Base-by-base conservation (phyloP, 23 tunicate genomes). In the Diplosoma virens region DNA sequence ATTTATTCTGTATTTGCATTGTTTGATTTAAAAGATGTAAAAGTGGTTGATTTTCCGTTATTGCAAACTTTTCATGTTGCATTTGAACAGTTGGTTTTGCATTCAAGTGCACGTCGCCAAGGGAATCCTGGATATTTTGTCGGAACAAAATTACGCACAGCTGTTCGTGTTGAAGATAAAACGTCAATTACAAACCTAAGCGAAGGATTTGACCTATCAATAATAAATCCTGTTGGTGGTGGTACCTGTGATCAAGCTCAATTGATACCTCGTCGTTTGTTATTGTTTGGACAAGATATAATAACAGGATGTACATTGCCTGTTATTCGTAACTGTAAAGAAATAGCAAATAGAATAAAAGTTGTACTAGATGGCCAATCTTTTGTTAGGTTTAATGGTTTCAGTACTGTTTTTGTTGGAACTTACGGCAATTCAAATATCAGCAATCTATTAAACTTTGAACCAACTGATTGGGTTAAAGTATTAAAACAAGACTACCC, bases 81-180 rank as follows among this genome's bases (percentile, higher is more conserved):
- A 0, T 77, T 46, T 30, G 16, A 29, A 1, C 41, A 5, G 6
- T 23, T 11, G 24, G 7, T 25, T 34, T 16, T 7, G 7, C 17
- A 25, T 17, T 3, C 14, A 17, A 35, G 25, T 37, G 52, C 17
- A 37, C 32, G 33, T 1, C 64, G 82, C 58, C 78, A 88, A 71
- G 96, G 96, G 18, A 89, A 89, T 35, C 96, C 96, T 37, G 96
- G 96, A 3, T 89, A 89, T 76, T 37, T 89, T 0, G 77, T 72
- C 2, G 88, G 96, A 0, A 33, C 20, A 6, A 81, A 88, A 32
- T 36, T 89, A 11, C 59, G 73, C 29, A 60, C 84, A 29, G 96
- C 80, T 30, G 33, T 41, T 14, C 45, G 73, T 61, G 46, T 67
- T 26, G 0, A 35, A 56, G 28, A 47, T 20, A n/a, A n/a, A n/a